phyloP scores from a whole-genome alignment of 1,140 invertebrate species.

The Leptinotarsa texana region DNA sequence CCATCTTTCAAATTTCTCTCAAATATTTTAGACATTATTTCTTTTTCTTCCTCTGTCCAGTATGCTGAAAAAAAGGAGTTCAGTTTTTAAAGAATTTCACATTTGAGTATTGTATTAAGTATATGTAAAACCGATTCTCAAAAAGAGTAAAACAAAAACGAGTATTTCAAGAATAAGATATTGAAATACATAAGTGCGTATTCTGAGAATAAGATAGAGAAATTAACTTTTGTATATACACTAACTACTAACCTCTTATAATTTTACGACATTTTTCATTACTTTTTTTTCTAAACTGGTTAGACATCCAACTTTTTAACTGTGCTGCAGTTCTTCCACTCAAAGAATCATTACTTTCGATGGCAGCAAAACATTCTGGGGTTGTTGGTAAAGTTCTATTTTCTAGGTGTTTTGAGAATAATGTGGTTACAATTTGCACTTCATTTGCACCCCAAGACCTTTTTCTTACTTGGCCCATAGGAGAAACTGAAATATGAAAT shows the following conservation, averaged over 20 bases:
- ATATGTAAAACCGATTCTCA: not conserved
- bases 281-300: not conserved
- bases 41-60: not conserved
- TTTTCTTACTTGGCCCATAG: too few relatives aligned
- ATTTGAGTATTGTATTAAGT: not conserved
- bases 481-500: too few relatives aligned
- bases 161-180: not conserved
- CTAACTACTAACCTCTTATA: too few relatives aligned
- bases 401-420: too few relatives aligned
- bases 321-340: not conserved
- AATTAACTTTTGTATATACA: not conserved
- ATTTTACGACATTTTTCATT: not conserved
- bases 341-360: not conserved
- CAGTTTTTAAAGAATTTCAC: not conserved
- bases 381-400: too few relatives aligned
- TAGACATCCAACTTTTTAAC: not conserved
- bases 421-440: too few relatives aligned
- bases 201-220: not conserved
- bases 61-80: not conserved
- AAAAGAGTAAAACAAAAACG: not conserved
- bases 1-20: not conserved
- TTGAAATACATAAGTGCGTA: not conserved
- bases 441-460: too few relatives aligned
- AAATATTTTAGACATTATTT: not conserved
- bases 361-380: too few relatives aligned